phyloP scores from a whole-genome alignment of 2,113 vertebrate species.

The Oncorhynchus mykiss region DNA sequence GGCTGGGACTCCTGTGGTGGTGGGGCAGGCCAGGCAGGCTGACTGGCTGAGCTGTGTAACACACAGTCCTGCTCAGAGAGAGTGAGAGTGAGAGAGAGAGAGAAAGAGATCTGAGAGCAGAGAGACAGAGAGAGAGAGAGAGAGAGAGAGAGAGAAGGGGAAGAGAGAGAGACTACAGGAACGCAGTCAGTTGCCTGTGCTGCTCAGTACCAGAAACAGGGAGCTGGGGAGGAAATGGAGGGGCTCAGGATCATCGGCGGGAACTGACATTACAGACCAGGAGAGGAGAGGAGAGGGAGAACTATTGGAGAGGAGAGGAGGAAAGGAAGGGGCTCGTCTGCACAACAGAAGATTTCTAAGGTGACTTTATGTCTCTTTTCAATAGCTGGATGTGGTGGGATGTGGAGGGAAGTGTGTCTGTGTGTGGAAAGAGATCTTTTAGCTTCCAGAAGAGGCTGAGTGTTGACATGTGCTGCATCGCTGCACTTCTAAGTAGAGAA shows the following conservation, averaged over 20 bases:
- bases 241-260: conserved; percentile 63
- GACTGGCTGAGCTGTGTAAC: conserved; percentile 25
- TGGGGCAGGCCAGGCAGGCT: conserved; percentile 54
- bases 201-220: conserved; percentile 63
- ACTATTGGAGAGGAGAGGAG: conserved; percentile 20
- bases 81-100: conserved; percentile 18
- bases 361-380: conserved; percentile 65
- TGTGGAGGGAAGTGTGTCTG: conserved; percentile 12
- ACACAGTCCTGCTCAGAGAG: conserved; percentile 41
- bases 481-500: conserved; percentile 35
- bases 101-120: conserved; percentile 32
- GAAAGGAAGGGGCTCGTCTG: conserved; percentile 58
- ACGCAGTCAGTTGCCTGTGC: conserved; percentile 60
- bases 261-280: conserved; percentile 65
- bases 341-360: conserved; percentile 70
- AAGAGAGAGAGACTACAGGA: conserved; percentile 64
- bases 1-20: conserved; percentile 65
- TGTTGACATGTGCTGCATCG: conserved; percentile 62
- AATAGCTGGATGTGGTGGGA: conserved; percentile 27
- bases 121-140: conserved; percentile 50
- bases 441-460: not conserved
- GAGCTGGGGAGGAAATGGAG: conserved; percentile 72
- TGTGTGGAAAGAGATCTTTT: not conserved
- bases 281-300: conserved; percentile 19
- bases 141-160: conserved; percentile 43